Evolutionary conservation across 2,888 invertebrate genomes (phyloP), one percentile per base, ranked within the genome.

Genomic region (Antitype chi): DNA sequence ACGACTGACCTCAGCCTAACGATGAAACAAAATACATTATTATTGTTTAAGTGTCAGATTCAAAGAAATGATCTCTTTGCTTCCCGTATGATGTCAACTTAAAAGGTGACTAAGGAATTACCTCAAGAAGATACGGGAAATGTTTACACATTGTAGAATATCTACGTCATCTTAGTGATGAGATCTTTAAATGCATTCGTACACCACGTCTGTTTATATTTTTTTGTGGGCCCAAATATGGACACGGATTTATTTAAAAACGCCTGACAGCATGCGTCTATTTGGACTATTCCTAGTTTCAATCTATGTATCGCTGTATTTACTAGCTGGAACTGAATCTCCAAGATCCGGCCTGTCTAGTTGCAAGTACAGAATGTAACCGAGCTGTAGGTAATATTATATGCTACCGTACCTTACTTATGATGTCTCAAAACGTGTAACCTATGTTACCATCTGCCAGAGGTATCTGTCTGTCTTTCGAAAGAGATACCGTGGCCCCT

Each of bases 61-160:
- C 74, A 59, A 49, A 75, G 52, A 47, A 60, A 60, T 75, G 17
- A n/a, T 60, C 20, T 1, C 23, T 23, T 2, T 23, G 7, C 32
- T 75, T 76, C 76, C 47, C 49, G 68, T 53, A 62, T 76, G 77
- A 72, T n/a, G 23, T 67, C 3, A 62, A 28, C 38, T 1, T n/a
- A 3, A 38, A 32, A 60, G 3, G 13, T 77, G 72, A 77, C 77
- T 72, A 62, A 72, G 25, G 20, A 59, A 28, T 67, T 7, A 52
- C 32, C 9, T 52, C 25, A 74, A 32, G 60, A 76, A 47, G 47
- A 76, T 6, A 75, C 4, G 25, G 20, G 32, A 59, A 59, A 43
- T 68, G 53, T 53, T 75, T 43, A 75, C 25, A 47, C 17, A 71
- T 20, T 47, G 38, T 60, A 38, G 17, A 72, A 38, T 28, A 52